Base-by-base conservation (phyloP, 2,888 invertebrate genomes). In the Caenorhabditis parvicauda region DNA sequence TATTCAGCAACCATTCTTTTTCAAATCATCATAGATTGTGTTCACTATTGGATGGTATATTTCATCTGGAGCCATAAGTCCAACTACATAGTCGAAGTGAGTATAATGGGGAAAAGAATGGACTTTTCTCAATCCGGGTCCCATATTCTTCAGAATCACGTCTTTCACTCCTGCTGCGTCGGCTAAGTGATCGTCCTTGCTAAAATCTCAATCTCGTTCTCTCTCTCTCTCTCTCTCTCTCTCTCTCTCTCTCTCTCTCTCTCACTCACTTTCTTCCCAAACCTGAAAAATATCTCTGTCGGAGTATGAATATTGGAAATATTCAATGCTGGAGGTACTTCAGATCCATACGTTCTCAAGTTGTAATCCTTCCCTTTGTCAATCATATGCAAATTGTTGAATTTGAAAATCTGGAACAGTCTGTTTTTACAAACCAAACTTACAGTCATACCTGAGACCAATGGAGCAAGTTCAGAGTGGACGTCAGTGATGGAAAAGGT, bases 361-460 rank as follows among this genome's bases (percentile, higher is more conserved):
- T 61, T 61, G 27, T 50, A 39, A 12, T 41, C 27, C 2, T 41
- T 28, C 22, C 64, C 64, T 12, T 53, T 38, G 50, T 60, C 60
- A 4, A 60, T 27, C 29, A 41, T 44, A n/a, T 54, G 19, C 44
- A 65, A 21, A 21, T 61, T 49, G 38, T 65, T 60, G 46, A 44
- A 54, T 35, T 61, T 58, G 55, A 65, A 54, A 3, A 56, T 46
- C 41, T 65, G 65, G 35, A 54, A n/a, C n/a, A n/a, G n/a, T n/a
- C n/a, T n/a, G n/a, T n/a, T n/a, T n/a, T n/a, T n/a, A n/a, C n/a
- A n/a, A n/a, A n/a, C n/a, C n/a, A n/a, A n/a, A n/a, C n/a, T n/a
- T n/a, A n/a, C n/a, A n/a, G n/a, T n/a, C n/a, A n/a, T n/a, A n/a
- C n/a, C n/a, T n/a, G n/a, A n/a, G n/a, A 38, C 61, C 61, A 65